phyloP scores from a whole-genome alignment of 2,797 vertebrate genomes.

The Squalus acanthias region DNA sequence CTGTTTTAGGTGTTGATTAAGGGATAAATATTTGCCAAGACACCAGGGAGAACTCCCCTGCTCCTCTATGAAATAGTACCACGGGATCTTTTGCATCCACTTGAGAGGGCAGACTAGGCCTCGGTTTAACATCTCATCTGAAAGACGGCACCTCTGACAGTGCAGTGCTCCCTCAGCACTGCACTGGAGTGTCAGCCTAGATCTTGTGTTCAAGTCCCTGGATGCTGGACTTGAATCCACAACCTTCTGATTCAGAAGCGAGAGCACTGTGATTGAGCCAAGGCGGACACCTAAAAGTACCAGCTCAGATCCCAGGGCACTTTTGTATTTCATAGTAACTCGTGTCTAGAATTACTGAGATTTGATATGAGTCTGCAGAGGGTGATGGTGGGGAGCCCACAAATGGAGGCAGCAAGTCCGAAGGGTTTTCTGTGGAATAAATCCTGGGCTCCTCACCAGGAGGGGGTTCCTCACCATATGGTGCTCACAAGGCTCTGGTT shows the following conservation, averaged over 20 bases:
- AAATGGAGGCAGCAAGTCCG: background rate
- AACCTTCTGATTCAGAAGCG: background rate
- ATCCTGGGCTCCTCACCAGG: background rate
- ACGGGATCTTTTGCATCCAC: background rate
- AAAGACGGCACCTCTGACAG: background rate
- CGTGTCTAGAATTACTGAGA: background rate
- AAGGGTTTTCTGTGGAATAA: background rate
- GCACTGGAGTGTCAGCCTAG: background rate
- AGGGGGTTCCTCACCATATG: too few species aligned
- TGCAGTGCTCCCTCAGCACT: background rate
- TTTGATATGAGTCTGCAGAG: too few species aligned
- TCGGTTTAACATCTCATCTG: background rate
- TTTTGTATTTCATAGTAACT: background rate
- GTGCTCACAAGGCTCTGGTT: too few species aligned
- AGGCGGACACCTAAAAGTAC: background rate
- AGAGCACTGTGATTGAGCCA: background rate
- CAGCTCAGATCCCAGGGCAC: background rate
- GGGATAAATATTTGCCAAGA: background rate
- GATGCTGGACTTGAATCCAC: background rate
- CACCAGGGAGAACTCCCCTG: background rate
- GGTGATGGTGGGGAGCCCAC: too few species aligned
- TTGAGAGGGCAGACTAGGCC: background rate
- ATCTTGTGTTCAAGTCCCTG: background rate
- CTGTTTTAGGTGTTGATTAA: background rate
- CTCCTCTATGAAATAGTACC: background rate